Evolutionary conservation across 1,140 invertebrate genomes (phyloP).

Genomic region (Drosophila kepulauana): DNA sequence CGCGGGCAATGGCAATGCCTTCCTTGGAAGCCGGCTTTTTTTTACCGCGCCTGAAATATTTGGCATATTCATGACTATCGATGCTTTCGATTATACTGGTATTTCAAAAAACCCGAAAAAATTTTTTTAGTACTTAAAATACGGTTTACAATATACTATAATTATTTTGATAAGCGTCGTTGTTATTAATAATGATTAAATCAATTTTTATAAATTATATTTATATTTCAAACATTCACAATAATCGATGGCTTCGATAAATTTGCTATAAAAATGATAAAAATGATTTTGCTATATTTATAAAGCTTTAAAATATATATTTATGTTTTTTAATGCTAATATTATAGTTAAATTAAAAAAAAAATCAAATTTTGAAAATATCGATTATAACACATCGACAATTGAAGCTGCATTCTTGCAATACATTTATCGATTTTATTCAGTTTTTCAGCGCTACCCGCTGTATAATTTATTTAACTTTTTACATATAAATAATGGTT

Average conservation of each 20-base stretch:
- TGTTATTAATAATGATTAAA: no score
- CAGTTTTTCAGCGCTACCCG: conserved; percentile 44
- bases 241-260: conserved; percentile 25
- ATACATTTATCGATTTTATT: conserved; percentile 3
- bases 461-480: conserved; percentile 69
- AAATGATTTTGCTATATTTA: no score
- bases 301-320: no score
- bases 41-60: conserved; percentile 23
- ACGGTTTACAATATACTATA: no score
- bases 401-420: neutral
- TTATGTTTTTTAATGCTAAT: no score
- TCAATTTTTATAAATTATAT: no score
- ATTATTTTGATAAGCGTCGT: no score
- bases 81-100: neutral
- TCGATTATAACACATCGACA: conserved; percentile 4
- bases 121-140: no score
- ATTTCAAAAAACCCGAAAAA: no score
- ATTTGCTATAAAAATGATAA: neutral
- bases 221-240: neutral
- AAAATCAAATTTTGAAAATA: neutral
- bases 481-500: conserved; percentile 43
- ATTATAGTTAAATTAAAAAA: no score
- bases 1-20: conserved; percentile 62
- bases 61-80: conserved; percentile 12
- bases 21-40: conserved; percentile 51